Base-by-base conservation (phyloP, 2,797 vertebrate genomes). In the Malacoraja senta region DNA sequence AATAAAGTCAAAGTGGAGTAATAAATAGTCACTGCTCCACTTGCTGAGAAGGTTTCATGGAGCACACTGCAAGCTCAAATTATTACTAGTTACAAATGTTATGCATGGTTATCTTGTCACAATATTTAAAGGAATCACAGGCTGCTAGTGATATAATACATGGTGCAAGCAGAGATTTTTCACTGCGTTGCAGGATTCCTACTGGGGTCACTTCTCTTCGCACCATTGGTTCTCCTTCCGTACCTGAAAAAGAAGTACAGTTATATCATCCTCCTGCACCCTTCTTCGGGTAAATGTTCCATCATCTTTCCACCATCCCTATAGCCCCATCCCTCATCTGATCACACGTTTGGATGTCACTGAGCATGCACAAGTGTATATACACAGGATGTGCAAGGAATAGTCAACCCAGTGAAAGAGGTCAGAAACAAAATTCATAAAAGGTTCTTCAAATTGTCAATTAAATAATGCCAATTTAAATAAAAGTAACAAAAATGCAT, bases 141-240 rank as follows among this genome's bases (percentile, higher is more conserved):
- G 21, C 90, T 44, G 68, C n/a, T 91, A 91, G 68, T 74, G 90
- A 71, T 91, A 21, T 91, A 72, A 74, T 74, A 74, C 71, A 91
- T 91, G n/a, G 83, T 86, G 90, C 90, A 91, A 74, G 90, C 68
- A 74, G 9, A 63, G 83, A 35, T 92, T 53, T 92, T 92, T 24
- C 24, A 29, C 8, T 17, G 13, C 29, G 35, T 35, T 76, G 71
- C 68, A 92, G 35, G 72, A 26, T 92, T n/a, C 71, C 3, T 24
- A 44, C 24, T 92, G 38, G 90, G 72, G 21, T 72, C 72, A 93
- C 77, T 93, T 93, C 77, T 93, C 93, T 84, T 93, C 93, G 65
- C 93, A 93, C 93, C 93, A 93, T 53, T 93, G 93, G 72, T 93
- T 93, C 29, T 93, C 93, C 77, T 93, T 93, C 13, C 93, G 93